These are phyloP conservation scores for Troglohyphantes excavatus DNA, from an alignment of 2,888 invertebrate species.

Conservation along the genomic window DNA sequence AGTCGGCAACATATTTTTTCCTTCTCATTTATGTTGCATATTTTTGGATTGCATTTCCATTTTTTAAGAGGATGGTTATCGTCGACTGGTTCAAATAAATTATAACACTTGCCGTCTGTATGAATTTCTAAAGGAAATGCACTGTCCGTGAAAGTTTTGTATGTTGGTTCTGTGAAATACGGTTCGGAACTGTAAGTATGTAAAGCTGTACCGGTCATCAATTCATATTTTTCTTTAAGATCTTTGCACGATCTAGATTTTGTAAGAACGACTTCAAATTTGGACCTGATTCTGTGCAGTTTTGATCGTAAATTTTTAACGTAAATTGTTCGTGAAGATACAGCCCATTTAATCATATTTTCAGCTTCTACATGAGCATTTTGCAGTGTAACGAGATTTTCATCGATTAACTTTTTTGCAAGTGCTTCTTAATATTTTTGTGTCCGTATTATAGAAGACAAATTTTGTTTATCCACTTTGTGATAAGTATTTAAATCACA, in stretches of 20 bases:
- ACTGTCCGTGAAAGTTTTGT: neutral
- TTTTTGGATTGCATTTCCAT: neutral
- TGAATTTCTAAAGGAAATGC: neutral
- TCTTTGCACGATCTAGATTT: neutral
- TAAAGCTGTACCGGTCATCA: neutral
- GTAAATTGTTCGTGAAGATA: neutral
- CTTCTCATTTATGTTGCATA: neutral
- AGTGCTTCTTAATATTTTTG: too few species aligned
- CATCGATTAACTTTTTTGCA: too few species aligned
- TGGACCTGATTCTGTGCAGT: neutral
- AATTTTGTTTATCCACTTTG: too few species aligned
- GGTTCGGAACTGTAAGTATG: neutral
- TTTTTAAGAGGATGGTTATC: neutral
- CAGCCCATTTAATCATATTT: too few species aligned
- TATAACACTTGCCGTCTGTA: too few species aligned
- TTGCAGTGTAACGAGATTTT: too few species aligned
- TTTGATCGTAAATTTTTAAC: neutral
- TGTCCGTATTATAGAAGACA: too few species aligned
- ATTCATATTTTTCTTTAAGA: neutral
- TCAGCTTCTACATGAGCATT: too few species aligned
- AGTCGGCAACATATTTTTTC: neutral
- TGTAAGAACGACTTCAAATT: neutral
- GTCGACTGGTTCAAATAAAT: neutral
- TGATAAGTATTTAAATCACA: too few species aligned
- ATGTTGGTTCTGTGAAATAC: neutral